Conservation (phyloP, 1,140 invertebrate species). For the Ostrea edulis region DNA sequence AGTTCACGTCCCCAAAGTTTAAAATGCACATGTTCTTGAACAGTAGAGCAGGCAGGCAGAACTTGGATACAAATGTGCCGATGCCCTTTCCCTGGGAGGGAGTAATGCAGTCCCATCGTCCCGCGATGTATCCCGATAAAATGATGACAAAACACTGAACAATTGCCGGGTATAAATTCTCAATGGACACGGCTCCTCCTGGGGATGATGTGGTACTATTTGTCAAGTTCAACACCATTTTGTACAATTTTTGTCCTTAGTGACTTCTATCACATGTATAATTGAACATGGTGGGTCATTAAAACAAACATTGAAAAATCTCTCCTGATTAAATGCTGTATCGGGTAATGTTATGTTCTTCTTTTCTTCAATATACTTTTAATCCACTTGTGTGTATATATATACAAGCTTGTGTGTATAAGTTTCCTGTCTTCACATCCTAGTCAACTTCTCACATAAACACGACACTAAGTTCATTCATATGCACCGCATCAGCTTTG, state of each 20-base stretch:
- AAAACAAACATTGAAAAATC: not conserved
- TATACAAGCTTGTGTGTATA: not conserved
- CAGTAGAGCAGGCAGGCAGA: slow-evolving; percentile 94
- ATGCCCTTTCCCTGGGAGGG: slow-evolving; percentile 92
- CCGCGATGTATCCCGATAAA: slow-evolving; percentile 93
- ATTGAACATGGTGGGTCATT: not conserved
- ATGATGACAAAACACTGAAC: slow-evolving; percentile 95
- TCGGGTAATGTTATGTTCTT: not conserved
- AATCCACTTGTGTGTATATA: not conserved
- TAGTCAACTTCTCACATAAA: not conserved
- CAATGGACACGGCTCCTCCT: slow-evolving; percentile 77
- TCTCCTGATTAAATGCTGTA: not conserved
- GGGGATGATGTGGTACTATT: not conserved
- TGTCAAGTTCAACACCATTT: not conserved
- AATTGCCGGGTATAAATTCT: slow-evolving; percentile 93
- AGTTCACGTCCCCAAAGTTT: slow-evolving; percentile 90
- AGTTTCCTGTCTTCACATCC: not conserved
- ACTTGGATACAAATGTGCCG: slow-evolving; percentile 95
- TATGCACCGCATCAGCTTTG: not conserved
- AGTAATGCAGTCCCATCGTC: slow-evolving; percentile 90
- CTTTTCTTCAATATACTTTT: not conserved
- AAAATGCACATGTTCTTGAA: slow-evolving; percentile 93
- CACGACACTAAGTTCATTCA: not conserved
- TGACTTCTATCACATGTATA: not conserved
- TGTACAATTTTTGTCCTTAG: not conserved